Conservation (phyloP, 2,888 invertebrate species). For the Hirtodrosophila cameraria region DNA sequence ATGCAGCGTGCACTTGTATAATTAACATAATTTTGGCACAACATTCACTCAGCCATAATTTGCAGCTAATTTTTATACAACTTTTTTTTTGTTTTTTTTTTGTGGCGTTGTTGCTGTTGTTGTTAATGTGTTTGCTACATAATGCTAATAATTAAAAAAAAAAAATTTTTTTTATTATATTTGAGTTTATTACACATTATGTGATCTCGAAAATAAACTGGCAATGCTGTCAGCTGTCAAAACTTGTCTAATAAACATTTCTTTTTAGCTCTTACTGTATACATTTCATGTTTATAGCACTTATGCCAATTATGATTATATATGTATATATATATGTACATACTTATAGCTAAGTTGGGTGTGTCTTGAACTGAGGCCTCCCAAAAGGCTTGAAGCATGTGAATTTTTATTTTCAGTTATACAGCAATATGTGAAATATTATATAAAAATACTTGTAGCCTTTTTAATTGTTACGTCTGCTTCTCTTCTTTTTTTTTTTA, state of each 20-base stretch:
- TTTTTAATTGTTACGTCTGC: slow-evolving; percentile 73
- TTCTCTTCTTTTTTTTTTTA: slow-evolving; percentile 28
- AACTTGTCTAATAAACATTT: slow-evolving; percentile 63
- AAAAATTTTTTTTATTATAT: slow-evolving; percentile 15
- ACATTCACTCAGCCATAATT: slow-evolving; percentile 56
- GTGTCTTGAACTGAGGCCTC: slow-evolving; percentile 34
- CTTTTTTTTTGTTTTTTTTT: too few species aligned
- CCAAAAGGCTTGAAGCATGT: slow-evolving; percentile 54
- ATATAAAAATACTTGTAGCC: slow-evolving; percentile 69
- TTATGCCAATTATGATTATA: slow-evolving; percentile 32
- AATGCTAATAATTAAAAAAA: slow-evolving; percentile 21
- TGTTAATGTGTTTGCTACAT: slow-evolving; percentile 22
- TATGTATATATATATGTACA: slow-evolving; percentile 4
- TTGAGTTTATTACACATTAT: slow-evolving; percentile 47
- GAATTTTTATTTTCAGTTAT: slow-evolving; percentile 50
- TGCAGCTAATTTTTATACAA: slow-evolving; percentile 34
- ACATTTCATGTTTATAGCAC: slow-evolving; percentile 21
- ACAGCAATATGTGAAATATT: slow-evolving; percentile 47
- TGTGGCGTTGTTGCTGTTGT: slow-evolving; percentile 9
- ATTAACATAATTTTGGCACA: slow-evolving; percentile 70
- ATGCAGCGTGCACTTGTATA: slow-evolving; percentile 46
- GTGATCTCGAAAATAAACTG: slow-evolving; percentile 19
- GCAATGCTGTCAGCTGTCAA: slow-evolving; percentile 37
- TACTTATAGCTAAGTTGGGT: slow-evolving; percentile 35
- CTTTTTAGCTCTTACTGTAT: slow-evolving; percentile 40